A percentile compares a stretch with the other conserved stretches of the same genome.
phyloP scores from a whole-genome alignment of 1,140 invertebrate genomes.

The Leptonema lineaticorne region DNA sequence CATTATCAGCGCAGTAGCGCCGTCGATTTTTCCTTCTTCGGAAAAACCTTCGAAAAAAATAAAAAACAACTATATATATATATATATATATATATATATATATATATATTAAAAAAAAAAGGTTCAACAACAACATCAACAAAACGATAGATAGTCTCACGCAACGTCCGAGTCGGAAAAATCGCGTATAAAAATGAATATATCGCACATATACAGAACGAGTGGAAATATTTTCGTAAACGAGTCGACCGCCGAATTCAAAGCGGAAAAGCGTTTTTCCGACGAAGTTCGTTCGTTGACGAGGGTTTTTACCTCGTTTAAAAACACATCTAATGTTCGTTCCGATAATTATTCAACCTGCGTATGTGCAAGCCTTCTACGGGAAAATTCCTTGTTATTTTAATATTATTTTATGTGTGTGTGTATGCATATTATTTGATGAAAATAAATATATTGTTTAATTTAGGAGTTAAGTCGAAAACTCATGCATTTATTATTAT shows the following conservation, averaged over 20 bases:
- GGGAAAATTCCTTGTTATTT: neutral
- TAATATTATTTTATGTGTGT: neutral
- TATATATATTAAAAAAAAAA: too few relatives aligned
- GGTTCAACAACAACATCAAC: too few relatives aligned
- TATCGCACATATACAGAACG: neutral
- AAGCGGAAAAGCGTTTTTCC: neutral
- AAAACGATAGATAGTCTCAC: too few relatives aligned
- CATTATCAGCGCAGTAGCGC: neutral
- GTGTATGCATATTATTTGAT: neutral
- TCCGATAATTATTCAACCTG: slow-evolving; percentile 12
- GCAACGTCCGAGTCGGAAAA: too few relatives aligned
- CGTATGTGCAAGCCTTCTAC: neutral
- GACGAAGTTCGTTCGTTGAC: neutral
- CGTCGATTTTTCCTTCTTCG: too few relatives aligned
- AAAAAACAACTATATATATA: too few relatives aligned
- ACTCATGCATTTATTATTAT: too few relatives aligned
- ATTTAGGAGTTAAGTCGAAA: too few relatives aligned
- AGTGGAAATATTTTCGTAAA: neutral
- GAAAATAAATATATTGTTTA: too few relatives aligned
- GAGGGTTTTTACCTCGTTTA: slow-evolving; percentile 2
- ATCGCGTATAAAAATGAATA: too few relatives aligned
- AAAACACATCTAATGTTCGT: slow-evolving; percentile 13
- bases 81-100: too few relatives aligned
- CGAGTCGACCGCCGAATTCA: neutral
- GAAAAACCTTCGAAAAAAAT: too few relatives aligned